Evolutionary conservation across 1,140 invertebrate species (phyloP), one percentile per base, ranked within the genome.

Genomic region (Lucilia sericata): DNA sequence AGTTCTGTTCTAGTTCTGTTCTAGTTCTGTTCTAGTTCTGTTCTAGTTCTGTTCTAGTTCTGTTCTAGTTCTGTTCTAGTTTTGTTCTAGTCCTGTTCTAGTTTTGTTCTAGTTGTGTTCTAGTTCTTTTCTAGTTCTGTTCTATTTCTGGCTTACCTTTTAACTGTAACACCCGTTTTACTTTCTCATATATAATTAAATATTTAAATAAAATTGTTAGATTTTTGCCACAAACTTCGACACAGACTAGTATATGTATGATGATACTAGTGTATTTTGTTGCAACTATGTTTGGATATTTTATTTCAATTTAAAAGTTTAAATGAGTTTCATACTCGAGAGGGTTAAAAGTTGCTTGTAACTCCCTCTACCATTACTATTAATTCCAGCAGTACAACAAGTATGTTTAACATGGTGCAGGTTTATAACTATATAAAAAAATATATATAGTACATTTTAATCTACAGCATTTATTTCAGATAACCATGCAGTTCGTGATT

Each of bases 231-330:
- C 21, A 42, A 42, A 42, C 34, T 75, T 9, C 25, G 3, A 75
- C 34, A 17, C 74, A n/a, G 5, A 42, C 42, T 42, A 36, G 8
- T 36, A 42, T 10, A 42, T 42, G 42, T 42, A 42, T 7, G 5
- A 8, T 8, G 42, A 42, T 42, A 42, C 10, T 8, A 42, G 42
- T 42, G 5, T 30, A 30, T 30, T n/a, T n/a, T 30, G 25, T 42
- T 42, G 13, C 36, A n/a, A 3, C 42, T 21, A 19, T 80, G 19
- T 49, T 49, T 30, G n/a, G n/a, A 17, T 80, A 80, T 80, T 80
- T 80, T 80, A 80, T 80, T 80, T 80, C 76, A 80, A 80, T 80
- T 80, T 80, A 80, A 80, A 80, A 47, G 42, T 80, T 80, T 80
- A 80, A 80, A 80, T 80, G 76, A 80, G 76, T 80, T 80, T 49